These are phyloP conservation scores for Allobates femoralis DNA, from an alignment of 2,797 vertebrate species.

Conservation along the genomic window DNA sequence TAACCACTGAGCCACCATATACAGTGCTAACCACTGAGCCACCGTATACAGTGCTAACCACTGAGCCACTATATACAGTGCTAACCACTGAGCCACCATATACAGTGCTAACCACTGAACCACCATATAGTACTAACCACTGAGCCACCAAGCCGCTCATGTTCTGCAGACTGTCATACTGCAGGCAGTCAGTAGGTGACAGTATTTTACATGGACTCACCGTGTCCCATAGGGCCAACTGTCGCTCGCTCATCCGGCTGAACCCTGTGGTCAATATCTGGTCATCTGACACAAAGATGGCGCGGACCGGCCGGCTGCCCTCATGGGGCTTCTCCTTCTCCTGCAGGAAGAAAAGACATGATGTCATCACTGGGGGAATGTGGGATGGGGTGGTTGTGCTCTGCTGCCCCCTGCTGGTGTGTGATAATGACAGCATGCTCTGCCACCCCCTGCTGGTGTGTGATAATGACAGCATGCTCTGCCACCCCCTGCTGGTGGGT, in stretches of 20 bases:
- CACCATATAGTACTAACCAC: too few species aligned
- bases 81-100: too few species aligned
- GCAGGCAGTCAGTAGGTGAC: neutral
- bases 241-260: conserved; percentile 90
- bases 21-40: too few species aligned
- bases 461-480: neutral
- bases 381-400: neutral
- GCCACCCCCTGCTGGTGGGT: too few species aligned
- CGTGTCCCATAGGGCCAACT: conserved; percentile 92
- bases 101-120: too few species aligned
- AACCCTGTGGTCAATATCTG: conserved; percentile 89
- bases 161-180: neutral
- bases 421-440: neutral
- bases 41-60: too few species aligned
- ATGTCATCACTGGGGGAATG: neutral
- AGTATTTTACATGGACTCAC: conserved; percentile 73
- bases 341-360: conserved; percentile 67
- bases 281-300: conserved; percentile 80
- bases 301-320: conserved; percentile 83
- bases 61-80: too few species aligned
- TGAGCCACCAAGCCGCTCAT: too few species aligned
- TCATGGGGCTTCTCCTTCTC: conserved; percentile 89
- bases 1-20: too few species aligned
- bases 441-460: too few species aligned
- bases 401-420: neutral